Conservation (phyloP, 2,797 vertebrate species). For the Pyrrhura leucotis region DNA sequence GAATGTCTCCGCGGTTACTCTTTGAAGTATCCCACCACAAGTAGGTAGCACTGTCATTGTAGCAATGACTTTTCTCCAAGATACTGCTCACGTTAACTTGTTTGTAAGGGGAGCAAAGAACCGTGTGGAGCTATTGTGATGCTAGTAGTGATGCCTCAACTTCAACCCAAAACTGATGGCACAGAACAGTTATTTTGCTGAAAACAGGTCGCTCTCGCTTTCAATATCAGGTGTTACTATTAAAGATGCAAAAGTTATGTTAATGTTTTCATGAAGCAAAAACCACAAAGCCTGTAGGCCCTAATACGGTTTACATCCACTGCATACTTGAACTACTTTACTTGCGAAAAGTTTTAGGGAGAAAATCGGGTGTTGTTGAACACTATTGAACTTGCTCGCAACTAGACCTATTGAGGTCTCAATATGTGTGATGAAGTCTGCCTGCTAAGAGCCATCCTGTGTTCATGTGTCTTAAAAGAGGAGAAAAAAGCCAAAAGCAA, state of each 20-base stretch:
- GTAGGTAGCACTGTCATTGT: too few species aligned
- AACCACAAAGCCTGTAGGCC: neutral
- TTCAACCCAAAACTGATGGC: neutral
- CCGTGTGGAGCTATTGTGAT: neutral
- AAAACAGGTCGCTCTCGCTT: neutral
- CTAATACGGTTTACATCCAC: neutral
- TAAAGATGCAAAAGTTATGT: neutral
- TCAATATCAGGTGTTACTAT: neutral
- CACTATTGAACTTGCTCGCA: neutral
- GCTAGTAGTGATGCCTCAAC: neutral
- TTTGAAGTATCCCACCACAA: too few species aligned
- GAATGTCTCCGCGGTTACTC: too few species aligned
- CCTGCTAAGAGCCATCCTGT: neutral
- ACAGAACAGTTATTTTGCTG: neutral
- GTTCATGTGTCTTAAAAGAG: neutral
- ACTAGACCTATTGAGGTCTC: neutral
- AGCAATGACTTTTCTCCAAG: too few species aligned
- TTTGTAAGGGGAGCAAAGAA: neutral
- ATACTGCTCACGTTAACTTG: too few species aligned
- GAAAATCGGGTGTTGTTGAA: neutral
- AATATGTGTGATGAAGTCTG: neutral
- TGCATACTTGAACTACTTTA: neutral
- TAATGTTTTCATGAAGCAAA: neutral
- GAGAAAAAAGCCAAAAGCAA: neutral
- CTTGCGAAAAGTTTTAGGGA: neutral